These are phyloP conservation scores for Carollia perspicillata DNA, from an alignment of 2,113 vertebrate genomes.

Conservation along the genomic window DNA sequence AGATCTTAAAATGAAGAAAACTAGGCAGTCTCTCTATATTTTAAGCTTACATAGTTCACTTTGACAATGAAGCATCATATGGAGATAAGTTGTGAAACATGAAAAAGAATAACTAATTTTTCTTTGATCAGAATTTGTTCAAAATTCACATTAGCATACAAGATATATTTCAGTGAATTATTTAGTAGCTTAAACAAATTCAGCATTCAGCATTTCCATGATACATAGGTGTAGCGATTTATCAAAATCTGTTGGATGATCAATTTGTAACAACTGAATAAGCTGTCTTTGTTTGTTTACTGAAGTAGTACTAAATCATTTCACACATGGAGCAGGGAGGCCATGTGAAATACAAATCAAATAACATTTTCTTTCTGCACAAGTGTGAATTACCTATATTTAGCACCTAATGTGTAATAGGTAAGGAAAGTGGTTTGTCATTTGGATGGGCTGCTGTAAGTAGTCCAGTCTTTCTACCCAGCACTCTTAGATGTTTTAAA, in stretches of 20 bases:
- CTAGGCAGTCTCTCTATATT: background rate
- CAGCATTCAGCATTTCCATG: conserved; percentile 54
- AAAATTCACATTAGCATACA: conserved; percentile 58
- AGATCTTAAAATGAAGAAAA: background rate
- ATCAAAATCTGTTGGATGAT: conserved; percentile 64
- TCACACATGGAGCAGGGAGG: background rate
- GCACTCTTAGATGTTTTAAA: background rate
- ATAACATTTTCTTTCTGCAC: background rate
- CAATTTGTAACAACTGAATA: conserved; percentile 61
- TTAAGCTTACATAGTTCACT: background rate
- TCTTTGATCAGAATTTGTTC: conserved; percentile 47
- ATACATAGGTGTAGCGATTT: conserved; percentile 53
- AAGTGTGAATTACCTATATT: conserved; percentile 12
- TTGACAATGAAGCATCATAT: conserved; percentile 52
- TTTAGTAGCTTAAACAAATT: conserved; percentile 60
- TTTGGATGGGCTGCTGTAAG: background rate
- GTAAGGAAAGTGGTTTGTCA: background rate
- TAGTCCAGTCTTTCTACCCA: background rate
- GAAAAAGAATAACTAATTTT: conserved; percentile 58
- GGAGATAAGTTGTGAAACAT: conserved; percentile 5
- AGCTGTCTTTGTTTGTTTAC: conserved; percentile 50
- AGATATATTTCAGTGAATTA: conserved; percentile 55
- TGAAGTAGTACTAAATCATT: conserved; percentile 54
- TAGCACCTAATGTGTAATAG: background rate
- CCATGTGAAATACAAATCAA: conserved; percentile 22